Conservation (phyloP, 2,797 vertebrate species). For the Chanos chanos region DNA sequence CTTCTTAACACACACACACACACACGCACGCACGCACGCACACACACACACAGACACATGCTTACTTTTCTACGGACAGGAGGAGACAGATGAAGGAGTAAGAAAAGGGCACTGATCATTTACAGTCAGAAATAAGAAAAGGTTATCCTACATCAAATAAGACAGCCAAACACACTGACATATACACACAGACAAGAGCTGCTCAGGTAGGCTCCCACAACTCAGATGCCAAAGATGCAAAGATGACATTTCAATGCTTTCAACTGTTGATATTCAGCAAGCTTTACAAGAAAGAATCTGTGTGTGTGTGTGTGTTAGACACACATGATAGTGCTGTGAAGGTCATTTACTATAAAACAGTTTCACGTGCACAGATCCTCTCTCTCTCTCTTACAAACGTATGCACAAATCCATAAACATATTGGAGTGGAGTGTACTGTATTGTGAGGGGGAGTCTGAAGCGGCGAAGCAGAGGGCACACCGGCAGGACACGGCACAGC, state of each 20-base stretch:
- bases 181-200: conserved; percentile 55
- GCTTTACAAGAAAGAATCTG: conserved; percentile 2
- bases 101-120: conserved; percentile 73
- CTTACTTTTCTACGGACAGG: conserved; percentile 26
- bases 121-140: conserved; percentile 69
- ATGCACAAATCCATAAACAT: conserved; percentile 36
- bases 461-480: conserved; percentile 64
- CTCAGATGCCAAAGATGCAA: conserved; percentile 68
- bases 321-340: conserved; percentile 52
- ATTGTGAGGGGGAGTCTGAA: conserved; percentile 67
- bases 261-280: conserved; percentile 49
- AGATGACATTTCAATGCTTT: conserved; percentile 70
- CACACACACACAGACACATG: conserved; percentile 46
- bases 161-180: conserved; percentile 58
- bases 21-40: conserved; percentile 32
- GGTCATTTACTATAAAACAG: conserved; percentile 51
- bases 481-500: conserved; percentile 47
- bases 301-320: conserved; percentile 29
- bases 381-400: conserved; percentile 36
- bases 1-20: conserved; percentile 19
- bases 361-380: conserved; percentile 10
- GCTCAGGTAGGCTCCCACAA: conserved; percentile 65
- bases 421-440: conserved; percentile 50
- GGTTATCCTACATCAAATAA: conserved; percentile 73
- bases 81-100: conserved; percentile 39